Conservation (phyloP, 2,888 invertebrate species). For the Agrilus mali region DNA sequence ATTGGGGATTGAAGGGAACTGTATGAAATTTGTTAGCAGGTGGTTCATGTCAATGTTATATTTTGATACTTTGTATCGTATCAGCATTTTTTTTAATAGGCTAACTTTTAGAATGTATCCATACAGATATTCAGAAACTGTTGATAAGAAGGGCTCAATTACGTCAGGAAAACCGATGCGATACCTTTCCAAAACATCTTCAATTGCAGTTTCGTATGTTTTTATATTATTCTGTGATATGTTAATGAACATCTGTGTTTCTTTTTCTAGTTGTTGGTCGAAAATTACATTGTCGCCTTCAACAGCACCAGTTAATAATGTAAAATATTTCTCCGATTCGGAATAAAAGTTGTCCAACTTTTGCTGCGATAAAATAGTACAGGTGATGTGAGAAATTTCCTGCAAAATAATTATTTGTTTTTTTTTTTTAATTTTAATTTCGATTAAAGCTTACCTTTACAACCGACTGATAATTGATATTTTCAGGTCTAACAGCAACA, state of each 20-base stretch:
- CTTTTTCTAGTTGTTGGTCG: no score
- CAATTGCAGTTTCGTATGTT: constrained; percentile 36
- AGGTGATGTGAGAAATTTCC: no score
- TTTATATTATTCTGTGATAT: not conserved
- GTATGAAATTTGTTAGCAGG: constrained; percentile 32
- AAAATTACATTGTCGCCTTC: no score
- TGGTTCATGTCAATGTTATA: constrained; percentile 17
- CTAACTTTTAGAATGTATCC: constrained; percentile 47
- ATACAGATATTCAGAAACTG: constrained; percentile 52
- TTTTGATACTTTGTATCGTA: constrained; percentile 19
- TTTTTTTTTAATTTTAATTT: no score
- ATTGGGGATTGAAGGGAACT: constrained; percentile 33
- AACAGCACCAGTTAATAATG: no score
- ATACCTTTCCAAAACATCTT: constrained; percentile 42
- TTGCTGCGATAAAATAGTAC: no score
- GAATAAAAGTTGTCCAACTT: no score
- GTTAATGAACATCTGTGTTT: no score
- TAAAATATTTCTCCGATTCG: no score
- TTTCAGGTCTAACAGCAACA: constrained; percentile 42
- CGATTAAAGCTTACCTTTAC: constrained; percentile 35
- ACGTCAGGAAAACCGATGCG: constrained; percentile 67
- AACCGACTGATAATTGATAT: constrained; percentile 39
- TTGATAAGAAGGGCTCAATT: constrained; percentile 55
- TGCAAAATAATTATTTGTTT: no score
- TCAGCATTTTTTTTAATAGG: constrained; percentile 37